Percentiles rank a stretch among this genome's conserved stretches.
phyloP scores from a whole-genome alignment of 2,113 vertebrate species.

The Empidonax traillii region DNA sequence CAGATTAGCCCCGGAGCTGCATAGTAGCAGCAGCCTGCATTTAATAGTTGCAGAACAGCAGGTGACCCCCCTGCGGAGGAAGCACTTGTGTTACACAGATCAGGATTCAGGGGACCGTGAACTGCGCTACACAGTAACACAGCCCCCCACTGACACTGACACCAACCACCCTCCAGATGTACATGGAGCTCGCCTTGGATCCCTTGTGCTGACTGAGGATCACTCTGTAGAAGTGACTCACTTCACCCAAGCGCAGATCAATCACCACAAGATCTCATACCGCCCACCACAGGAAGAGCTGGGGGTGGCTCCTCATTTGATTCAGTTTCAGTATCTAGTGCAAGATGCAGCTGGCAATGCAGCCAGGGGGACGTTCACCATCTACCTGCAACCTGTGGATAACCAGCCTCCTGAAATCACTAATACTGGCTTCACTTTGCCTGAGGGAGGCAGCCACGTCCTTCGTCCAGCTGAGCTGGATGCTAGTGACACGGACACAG shows the following conservation, averaged over 20 bases:
- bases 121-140: slow-evolving; percentile 83
- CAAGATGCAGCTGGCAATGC: slow-evolving; percentile 86
- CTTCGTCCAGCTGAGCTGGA: slow-evolving; percentile 82
- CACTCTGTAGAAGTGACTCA: slow-evolving; percentile 80
- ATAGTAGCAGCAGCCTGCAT: slow-evolving; percentile 82
- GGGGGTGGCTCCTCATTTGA: slow-evolving; percentile 86
- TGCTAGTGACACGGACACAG: slow-evolving; percentile 87
- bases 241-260: slow-evolving; percentile 96
- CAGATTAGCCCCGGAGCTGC: slow-evolving; percentile 87
- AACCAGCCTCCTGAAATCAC: slow-evolving; percentile 92
- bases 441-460: slow-evolving; percentile 81
- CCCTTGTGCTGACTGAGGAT: slow-evolving; percentile 87
- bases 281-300: slow-evolving; percentile 88
- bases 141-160: slow-evolving; percentile 87
- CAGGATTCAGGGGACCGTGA: slow-evolving; percentile 92
- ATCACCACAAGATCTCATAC: slow-evolving; percentile 94
- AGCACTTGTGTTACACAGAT: slow-evolving; percentile 90
- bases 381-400: slow-evolving; percentile 90
- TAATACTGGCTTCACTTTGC: slow-evolving; percentile 87
- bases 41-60: slow-evolving; percentile 92
- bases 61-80: slow-evolving; percentile 85
- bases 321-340: slow-evolving; percentile 90
- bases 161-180: slow-evolving; percentile 78
- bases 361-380: slow-evolving; percentile 81
- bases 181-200: slow-evolving; percentile 69